Evolutionary conservation across 2,888 invertebrate species (phyloP), one percentile per base, ranked within the genome.

Genomic region (Dynastes grantii): DNA sequence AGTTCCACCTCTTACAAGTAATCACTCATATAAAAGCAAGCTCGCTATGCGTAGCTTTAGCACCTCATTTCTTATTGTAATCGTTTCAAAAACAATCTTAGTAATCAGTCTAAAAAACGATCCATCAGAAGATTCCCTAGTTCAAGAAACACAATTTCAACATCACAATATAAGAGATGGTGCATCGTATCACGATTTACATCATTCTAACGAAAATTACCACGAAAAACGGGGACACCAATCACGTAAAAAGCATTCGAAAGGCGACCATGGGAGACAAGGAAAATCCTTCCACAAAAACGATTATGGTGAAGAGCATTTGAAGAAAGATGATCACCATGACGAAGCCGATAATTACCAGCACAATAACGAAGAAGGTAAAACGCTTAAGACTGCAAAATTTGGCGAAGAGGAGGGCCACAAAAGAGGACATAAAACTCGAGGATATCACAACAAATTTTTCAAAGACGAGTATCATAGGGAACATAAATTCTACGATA

Each of bases 401-500:
- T 94, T 93, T 81, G 93, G 92, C 0, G 94, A 94, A 87, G 94
- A 94, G 85, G 93, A 94, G 81, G 94, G 94, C 0, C 94, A 95
- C 86, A 94, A 94, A 85, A 94, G 94, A 84, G 95, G 95, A 3
- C 94, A 94, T 85, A 94, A 94, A 86, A 94, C 94, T 1, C 94
- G 93, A 87, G 95, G 95, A 0, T 94, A 93, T 88, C 94, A 95
- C 89, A 94, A 95, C 89, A 94, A 94, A 83, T 93, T 94, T 87
- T 94, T 94, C 89, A 94, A 94, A 86, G 95, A 95, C 84, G 95
- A 95, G 86, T 94, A 92, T 88, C 93, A 94, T 86, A 94, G 93
- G 84, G 94, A 94, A 85, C 95, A 95, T 88, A 94, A 94, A 86
- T 94, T 94, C 90, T 94, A 94, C 88, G 94, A 94, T 83, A 93